Evolutionary conservation across 2,113 vertebrate genomes (phyloP).

Genomic region (Labeo rohita): DNA sequence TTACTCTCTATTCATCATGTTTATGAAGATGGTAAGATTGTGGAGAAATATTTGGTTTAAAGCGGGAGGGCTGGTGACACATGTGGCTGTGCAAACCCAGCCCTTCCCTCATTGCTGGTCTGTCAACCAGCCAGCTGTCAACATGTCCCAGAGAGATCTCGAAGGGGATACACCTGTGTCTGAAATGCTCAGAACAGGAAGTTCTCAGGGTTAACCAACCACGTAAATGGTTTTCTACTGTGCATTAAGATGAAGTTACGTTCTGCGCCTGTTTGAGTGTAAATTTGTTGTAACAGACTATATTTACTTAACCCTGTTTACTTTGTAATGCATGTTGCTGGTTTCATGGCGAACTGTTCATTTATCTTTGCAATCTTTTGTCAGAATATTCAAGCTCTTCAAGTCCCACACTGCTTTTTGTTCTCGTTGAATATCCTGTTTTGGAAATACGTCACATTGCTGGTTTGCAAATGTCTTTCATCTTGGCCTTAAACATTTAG

Average conservation of each 20-base stretch:
- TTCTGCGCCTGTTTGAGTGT: background rate
- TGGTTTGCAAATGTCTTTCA: background rate
- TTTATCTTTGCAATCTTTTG: background rate
- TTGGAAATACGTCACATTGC: background rate
- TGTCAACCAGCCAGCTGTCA: constrained; percentile 41
- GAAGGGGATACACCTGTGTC: constrained; percentile 59
- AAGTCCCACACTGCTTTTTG: background rate
- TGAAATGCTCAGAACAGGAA: constrained; percentile 44
- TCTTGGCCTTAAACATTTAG: background rate
- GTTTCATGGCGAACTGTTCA: too few species aligned
- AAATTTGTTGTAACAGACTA: background rate
- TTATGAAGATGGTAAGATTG: constrained; percentile 24
- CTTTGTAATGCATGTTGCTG: background rate
- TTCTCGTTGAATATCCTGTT: constrained; percentile 1
- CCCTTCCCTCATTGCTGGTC: constrained; percentile 5
- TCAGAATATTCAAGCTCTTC: background rate
- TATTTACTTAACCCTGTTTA: background rate
- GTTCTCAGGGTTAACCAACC: constrained; percentile 31
- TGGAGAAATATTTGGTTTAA: background rate
- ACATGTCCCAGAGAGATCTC: constrained; percentile 30
- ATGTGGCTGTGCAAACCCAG: constrained; percentile 29
- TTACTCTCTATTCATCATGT: constrained; percentile 20
- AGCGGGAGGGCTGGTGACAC: background rate
- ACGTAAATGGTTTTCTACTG: background rate
- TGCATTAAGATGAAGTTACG: background rate